Conservation (phyloP, 2,797 vertebrate genomes). For the Galagoides demidoff region DNA sequence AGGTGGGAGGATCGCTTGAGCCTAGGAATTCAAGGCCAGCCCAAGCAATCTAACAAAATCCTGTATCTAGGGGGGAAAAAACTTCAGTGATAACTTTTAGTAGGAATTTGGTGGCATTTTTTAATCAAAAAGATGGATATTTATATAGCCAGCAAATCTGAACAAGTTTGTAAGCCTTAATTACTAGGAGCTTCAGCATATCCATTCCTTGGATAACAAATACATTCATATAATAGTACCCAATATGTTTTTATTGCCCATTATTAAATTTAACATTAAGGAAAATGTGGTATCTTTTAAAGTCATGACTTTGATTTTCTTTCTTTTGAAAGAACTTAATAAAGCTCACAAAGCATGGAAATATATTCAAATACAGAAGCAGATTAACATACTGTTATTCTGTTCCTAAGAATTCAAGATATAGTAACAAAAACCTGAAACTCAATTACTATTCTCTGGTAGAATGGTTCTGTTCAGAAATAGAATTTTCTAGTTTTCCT, state of each 20-base stretch:
- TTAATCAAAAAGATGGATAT: neutral
- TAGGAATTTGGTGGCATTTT: neutral
- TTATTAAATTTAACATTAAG: conserved; percentile 1
- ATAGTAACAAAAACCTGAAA: neutral
- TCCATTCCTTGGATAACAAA: neutral
- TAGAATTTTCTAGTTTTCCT: neutral
- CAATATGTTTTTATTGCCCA: neutral
- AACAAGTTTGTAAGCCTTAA: neutral
- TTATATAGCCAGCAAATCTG: neutral
- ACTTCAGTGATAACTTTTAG: neutral
- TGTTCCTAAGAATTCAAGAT: neutral
- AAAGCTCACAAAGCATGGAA: neutral
- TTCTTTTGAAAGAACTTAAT: conserved; percentile 13
- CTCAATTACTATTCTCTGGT: neutral
- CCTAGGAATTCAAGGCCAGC: neutral
- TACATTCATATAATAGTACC: neutral
- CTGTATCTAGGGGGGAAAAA: neutral
- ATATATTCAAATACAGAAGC: neutral
- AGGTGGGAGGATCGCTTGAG: neutral
- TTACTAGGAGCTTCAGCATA: neutral
- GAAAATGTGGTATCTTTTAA: conserved; percentile 24
- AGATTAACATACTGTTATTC: neutral
- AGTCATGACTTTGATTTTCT: conserved; percentile 17
- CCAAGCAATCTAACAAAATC: neutral
- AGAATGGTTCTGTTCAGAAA: conserved; percentile 18